Percentiles rank a stretch among this genome's conserved stretches.
phyloP scores from a whole-genome alignment of 2,888 invertebrate genomes.

The Phalera bucephala region DNA sequence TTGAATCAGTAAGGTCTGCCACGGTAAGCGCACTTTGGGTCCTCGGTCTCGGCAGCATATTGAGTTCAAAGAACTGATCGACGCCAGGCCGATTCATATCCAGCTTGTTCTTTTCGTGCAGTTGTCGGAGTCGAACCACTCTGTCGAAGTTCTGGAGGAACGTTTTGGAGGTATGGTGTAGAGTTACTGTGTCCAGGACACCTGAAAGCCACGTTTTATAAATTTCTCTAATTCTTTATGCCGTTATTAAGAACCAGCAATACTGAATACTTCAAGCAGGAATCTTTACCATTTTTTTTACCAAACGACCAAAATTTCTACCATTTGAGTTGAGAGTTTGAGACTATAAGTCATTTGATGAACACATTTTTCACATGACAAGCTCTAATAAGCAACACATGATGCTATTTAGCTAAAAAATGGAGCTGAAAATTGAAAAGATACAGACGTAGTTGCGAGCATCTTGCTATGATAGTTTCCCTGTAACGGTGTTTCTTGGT shows the following conservation, averaged over 20 bases:
- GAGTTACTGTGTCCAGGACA: slow-evolving; percentile 82
- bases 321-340: no score
- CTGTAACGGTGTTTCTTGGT: slow-evolving; percentile 85
- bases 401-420: no score
- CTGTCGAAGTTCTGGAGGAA: slow-evolving; percentile 86
- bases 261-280: no score
- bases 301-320: no score
- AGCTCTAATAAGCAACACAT: no score
- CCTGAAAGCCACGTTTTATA: slow-evolving; percentile 54
- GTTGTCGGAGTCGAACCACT: slow-evolving; percentile 73
- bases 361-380: no score
- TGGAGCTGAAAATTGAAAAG: no score
- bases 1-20: slow-evolving; percentile 48
- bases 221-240: no score
- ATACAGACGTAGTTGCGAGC: slow-evolving; percentile 81
- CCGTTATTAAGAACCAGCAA: no score
- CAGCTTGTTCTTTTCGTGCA: slow-evolving; percentile 62
- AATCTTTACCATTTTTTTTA: no score
- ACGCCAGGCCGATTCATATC: slow-evolving; percentile 45
- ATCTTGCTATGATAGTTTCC: slow-evolving; percentile 86
- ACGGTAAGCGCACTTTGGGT: slow-evolving; percentile 57
- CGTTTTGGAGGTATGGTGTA: slow-evolving; percentile 82
- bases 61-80: slow-evolving; percentile 69
- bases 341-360: no score
- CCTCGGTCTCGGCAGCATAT: slow-evolving; percentile 63